Conservation (phyloP, 2,888 invertebrate genomes). For the Drosophila anceps region DNA sequence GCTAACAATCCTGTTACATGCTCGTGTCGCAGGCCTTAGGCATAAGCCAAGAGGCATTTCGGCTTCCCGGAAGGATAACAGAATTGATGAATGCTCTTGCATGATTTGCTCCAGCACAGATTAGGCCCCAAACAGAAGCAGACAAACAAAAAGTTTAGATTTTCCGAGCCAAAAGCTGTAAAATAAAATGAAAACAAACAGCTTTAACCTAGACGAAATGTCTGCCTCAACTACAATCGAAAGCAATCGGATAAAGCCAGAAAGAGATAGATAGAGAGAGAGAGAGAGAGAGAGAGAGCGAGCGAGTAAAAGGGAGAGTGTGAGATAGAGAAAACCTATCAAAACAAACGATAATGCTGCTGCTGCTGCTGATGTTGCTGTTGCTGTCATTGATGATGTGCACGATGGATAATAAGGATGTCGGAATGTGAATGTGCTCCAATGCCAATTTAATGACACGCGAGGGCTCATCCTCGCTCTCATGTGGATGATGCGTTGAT, state of each 20-base stretch:
- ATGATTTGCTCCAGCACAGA: conserved; percentile 58
- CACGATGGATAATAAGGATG: conserved; percentile 68
- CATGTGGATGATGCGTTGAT: conserved; percentile 68
- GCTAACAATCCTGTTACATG: conserved; percentile 24
- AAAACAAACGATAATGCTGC: conserved; percentile 75
- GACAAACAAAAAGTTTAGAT: conserved; percentile 45
- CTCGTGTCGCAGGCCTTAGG: conserved; percentile 23
- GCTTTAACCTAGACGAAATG: conserved; percentile 34
- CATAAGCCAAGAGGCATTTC: conserved; percentile 18
- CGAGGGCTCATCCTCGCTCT: conserved; percentile 21
- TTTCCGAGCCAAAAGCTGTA: conserved; percentile 33
- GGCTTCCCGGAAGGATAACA: conserved; percentile 48
- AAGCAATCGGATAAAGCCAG: conserved; percentile 7
- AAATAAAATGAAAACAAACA: conserved; percentile 44
- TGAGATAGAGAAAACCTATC: conserved; percentile 51
- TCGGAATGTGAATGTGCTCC: conserved; percentile 44
- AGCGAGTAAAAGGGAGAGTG: conserved; percentile 5
- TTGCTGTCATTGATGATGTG: conserved; percentile 60
- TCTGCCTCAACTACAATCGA: conserved; percentile 26
- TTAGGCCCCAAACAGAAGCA: conserved; percentile 34
- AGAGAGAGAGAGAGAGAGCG: background rate
- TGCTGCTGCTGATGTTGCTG: conserved; percentile 26
- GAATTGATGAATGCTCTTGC: conserved; percentile 76
- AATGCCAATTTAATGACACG: conserved; percentile 66
- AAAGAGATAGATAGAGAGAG: background rate